Evolutionary conservation across 2,797 vertebrate species (phyloP), one percentile per base, ranked within the genome.

Genomic region (Esox masquinongy): DNA sequence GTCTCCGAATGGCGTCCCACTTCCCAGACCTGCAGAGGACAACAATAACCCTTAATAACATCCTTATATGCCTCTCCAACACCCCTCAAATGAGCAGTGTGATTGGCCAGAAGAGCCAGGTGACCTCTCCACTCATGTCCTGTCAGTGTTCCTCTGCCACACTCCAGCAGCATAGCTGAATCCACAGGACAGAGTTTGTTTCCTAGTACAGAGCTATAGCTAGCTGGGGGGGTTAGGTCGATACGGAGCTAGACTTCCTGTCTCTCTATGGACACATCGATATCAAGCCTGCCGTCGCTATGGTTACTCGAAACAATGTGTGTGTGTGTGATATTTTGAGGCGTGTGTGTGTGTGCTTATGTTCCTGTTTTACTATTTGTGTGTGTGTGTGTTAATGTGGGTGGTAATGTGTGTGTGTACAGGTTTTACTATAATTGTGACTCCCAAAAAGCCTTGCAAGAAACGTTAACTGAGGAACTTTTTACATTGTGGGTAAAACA

Each of bases 201-300:
- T 53, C 51, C 26, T 17, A 19, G 8, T 89, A 85, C 77, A 84
- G 79, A 87, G 7, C 73, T 56, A 26, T 67, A 64, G 63, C 73
- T n/a, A 22, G 15, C 51, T 51, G 26, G 67, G 68, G 79, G 80
- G 80, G 84, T 85, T 79, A 80, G 84, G 85, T 92, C 90, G 86
- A 91, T 91, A 91, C 83, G 1, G 47, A 85, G 77, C 79, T 68
- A 72, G 81, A 80, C 87, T 87, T 91, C 89, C 89, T 91, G 85
- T 80, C 82, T 80, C 69, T 70, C 79, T 59, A 36, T 83, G 82
- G 75, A 83, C 14, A 77, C 83, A 86, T 89, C 90, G 80, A 93
- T 93, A 89, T 73, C 59, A 81, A 77, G 82, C 84, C 87, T 88
- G 80, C 59, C 75, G 77, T 93, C 84, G 56, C 92, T 75, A 91